Percentiles rank a stretch among this genome's conserved stretches.
These are phyloP conservation scores for Strigops habroptila DNA, from an alignment of 2,113 vertebrate genomes.

Conservation along the genomic window DNA sequence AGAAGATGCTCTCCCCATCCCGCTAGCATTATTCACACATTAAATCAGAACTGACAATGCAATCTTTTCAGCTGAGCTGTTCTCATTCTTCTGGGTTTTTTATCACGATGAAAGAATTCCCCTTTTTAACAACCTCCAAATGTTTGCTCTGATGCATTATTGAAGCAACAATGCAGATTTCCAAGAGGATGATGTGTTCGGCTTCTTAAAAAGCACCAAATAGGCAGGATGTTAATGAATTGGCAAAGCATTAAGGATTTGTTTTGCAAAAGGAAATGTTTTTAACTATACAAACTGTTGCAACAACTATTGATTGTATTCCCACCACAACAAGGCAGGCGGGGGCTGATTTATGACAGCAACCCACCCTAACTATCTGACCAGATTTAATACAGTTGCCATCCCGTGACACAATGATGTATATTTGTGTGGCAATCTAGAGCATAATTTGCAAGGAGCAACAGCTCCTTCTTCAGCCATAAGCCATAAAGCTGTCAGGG, in stretches of 20 bases:
- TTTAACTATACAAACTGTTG: background rate
- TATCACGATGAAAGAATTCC: constrained; percentile 53
- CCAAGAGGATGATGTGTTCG: background rate
- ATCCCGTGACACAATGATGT: constrained; percentile 21
- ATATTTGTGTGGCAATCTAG: constrained; percentile 22
- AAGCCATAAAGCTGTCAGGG: background rate
- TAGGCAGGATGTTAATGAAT: constrained; percentile 17
- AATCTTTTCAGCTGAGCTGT: constrained; percentile 51
- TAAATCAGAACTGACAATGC: constrained; percentile 57
- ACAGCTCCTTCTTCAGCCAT: background rate
- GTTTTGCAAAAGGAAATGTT: background rate
- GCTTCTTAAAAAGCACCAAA: background rate
- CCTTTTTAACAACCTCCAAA: constrained; percentile 36
- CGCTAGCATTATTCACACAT: constrained; percentile 48
- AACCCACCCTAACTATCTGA: constrained; percentile 34
- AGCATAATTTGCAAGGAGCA: constrained; percentile 27
- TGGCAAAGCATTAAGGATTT: constrained; percentile 14
- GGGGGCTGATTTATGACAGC: constrained; percentile 15
- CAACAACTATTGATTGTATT: background rate
- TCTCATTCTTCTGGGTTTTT: constrained; percentile 46
- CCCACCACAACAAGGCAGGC: background rate
- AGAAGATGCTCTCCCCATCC: constrained; percentile 15
- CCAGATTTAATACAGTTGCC: constrained; percentile 47
- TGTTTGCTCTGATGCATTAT: background rate
- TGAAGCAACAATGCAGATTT: background rate